Evolutionary conservation across 1,140 invertebrate species (phyloP).

Genomic region (Cyclargus thomasi): DNA sequence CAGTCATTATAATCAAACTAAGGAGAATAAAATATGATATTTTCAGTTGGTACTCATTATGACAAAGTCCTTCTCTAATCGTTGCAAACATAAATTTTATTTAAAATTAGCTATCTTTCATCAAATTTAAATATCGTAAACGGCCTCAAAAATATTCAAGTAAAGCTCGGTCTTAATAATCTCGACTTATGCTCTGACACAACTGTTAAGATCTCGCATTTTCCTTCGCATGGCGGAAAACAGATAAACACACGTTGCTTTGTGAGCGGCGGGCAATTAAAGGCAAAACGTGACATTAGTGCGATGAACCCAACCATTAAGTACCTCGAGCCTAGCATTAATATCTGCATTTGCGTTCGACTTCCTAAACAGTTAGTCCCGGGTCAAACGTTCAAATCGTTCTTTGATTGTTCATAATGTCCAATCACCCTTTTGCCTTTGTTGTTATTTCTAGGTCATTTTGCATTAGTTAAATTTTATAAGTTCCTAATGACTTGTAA

Average conservation of each 20-base stretch:
- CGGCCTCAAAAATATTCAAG: too few species aligned
- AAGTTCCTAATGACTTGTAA: too few species aligned
- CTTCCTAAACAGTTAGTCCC: slow-evolving; percentile 56
- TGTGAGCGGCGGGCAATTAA: slow-evolving; percentile 61
- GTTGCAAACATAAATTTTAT: too few species aligned
- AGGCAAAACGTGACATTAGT: slow-evolving; percentile 71
- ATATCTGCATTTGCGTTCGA: slow-evolving; percentile 71
- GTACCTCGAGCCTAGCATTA: slow-evolving; percentile 59
- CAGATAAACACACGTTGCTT: slow-evolving; percentile 60
- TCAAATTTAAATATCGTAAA: too few species aligned
- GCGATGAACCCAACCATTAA: slow-evolving; percentile 64
- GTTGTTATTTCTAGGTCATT: too few species aligned
- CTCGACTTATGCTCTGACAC: not conserved
- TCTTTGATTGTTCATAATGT: not conserved
- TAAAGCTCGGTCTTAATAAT: not conserved
- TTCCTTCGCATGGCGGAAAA: slow-evolving; percentile 41
- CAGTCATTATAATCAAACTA: too few species aligned
- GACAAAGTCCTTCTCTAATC: too few species aligned
- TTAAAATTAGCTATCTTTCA: too few species aligned
- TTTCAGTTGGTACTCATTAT: too few species aligned
- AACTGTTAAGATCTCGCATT: not conserved
- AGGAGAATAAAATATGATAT: too few species aligned
- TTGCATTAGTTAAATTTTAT: too few species aligned
- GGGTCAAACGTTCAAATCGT: slow-evolving; percentile 2
- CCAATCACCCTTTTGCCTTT: not conserved